Evolutionary conservation across 2,888 invertebrate species (phyloP).

Genomic region (Ommatoiulus sabulosus): DNA sequence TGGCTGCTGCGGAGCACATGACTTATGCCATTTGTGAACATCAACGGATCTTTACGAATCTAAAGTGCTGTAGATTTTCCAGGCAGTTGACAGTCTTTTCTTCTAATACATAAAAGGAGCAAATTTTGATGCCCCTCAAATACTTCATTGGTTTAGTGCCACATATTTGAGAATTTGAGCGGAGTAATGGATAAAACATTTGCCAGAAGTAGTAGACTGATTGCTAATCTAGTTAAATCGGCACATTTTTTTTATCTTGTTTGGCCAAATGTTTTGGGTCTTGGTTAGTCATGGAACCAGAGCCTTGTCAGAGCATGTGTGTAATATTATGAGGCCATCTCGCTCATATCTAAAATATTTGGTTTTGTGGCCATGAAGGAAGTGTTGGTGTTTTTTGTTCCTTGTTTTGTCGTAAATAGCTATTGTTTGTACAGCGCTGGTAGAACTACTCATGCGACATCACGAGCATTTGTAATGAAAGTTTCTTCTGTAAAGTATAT

Average conservation of each 20-base stretch:
- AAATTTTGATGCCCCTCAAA: too few relatives aligned
- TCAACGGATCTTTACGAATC: too few relatives aligned
- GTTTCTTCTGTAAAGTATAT: constrained; percentile 31
- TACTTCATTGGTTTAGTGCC: too few relatives aligned
- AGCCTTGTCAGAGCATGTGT: neutral
- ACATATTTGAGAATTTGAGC: too few relatives aligned
- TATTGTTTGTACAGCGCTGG: constrained; percentile 22
- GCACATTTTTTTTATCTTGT: neutral
- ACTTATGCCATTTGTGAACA: too few relatives aligned
- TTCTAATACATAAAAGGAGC: too few relatives aligned
- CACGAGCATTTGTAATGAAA: constrained; percentile 28
- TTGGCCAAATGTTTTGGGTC: neutral
- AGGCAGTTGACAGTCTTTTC: too few relatives aligned
- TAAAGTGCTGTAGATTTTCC: too few relatives aligned
- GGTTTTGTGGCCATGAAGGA: neutral
- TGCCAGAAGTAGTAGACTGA: too few relatives aligned
- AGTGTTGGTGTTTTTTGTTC: neutral
- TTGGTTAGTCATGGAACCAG: neutral
- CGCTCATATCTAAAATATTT: neutral
- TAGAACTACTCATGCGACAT: constrained; percentile 17
- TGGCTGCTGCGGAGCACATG: too few relatives aligned
- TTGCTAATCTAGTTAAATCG: too few relatives aligned
- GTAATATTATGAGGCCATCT: neutral
- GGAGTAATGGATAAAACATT: too few relatives aligned
- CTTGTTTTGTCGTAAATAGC: constrained; percentile 12